Evolutionary conservation across 2,797 vertebrate species (phyloP).

Genomic region (Potorous gilbertii): DNA sequence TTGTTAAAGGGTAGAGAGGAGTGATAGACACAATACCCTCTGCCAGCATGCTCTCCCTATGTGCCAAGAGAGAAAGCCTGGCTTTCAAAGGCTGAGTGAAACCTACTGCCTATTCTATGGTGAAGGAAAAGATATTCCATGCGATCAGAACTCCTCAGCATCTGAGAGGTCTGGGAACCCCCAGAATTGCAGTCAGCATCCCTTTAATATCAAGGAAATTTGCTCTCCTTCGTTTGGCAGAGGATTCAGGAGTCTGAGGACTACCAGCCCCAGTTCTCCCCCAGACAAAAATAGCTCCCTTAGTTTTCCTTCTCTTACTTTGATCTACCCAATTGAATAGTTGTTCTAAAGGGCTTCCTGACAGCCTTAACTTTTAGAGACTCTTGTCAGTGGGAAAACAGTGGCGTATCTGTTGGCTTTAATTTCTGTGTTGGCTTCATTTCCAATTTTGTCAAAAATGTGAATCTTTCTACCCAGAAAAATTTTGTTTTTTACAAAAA

Average conservation of each 20-base stretch:
- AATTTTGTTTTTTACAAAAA: not conserved
- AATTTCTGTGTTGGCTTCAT: not conserved
- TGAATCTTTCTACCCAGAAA: not conserved
- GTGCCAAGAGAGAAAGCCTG: not conserved
- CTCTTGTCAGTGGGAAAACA: not conserved
- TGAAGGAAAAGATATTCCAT: not conserved
- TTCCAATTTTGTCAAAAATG: not conserved
- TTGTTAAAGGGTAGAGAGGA: not conserved
- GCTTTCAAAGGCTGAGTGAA: not conserved
- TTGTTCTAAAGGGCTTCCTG: not conserved
- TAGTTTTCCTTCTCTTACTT: not conserved
- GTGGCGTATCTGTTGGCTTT: not conserved
- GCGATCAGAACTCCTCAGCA: no score
- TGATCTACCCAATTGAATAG: not conserved
- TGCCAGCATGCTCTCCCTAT: not conserved
- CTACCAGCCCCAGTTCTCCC: not conserved
- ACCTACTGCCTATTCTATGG: not conserved
- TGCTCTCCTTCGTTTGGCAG: no score
- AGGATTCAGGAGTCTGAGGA: no score
- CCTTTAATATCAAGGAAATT: not conserved
- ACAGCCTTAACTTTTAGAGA: not conserved
- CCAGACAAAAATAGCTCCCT: not conserved
- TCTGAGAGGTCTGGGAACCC: not conserved
- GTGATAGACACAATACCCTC: not conserved
- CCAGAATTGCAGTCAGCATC: not conserved